phyloP scores from a whole-genome alignment of 2,888 invertebrate genomes.

The Ormia ochracea region DNA sequence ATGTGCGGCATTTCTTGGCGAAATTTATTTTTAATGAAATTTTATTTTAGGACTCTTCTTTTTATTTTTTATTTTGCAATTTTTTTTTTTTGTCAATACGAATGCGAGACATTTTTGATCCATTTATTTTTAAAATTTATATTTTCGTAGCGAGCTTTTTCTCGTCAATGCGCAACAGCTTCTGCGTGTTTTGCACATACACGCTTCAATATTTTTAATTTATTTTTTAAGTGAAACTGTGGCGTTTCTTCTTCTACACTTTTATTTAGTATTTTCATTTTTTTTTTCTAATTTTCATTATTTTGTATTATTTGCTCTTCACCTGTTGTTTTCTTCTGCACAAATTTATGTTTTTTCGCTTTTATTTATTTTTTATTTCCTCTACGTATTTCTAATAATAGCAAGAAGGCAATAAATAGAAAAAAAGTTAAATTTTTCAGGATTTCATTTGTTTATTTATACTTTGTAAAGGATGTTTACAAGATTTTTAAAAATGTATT shows the following conservation, averaged over 20 bases:
- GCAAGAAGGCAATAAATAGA: slow-evolving; percentile 42
- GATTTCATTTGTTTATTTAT: slow-evolving; percentile 11
- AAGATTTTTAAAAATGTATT: neutral
- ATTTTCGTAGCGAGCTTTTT: neutral
- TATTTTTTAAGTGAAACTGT: too few species aligned
- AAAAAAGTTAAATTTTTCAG: neutral
- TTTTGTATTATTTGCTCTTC: neutral
- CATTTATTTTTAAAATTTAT: neutral
- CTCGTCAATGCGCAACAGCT: slow-evolving; percentile 1
- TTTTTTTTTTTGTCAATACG: neutral
- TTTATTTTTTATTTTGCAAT: neutral
- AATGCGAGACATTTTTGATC: slow-evolving; percentile 35
- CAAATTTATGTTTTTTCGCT: neutral
- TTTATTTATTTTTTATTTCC: slow-evolving; percentile 26
- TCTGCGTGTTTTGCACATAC: too few species aligned
- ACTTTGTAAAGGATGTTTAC: neutral
- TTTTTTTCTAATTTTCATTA: neutral
- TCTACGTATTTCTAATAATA: slow-evolving; percentile 54
- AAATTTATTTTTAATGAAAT: slow-evolving; percentile 20
- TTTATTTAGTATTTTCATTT: neutral
- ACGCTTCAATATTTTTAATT: too few species aligned
- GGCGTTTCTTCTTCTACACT: neutral
- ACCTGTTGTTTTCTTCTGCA: slow-evolving; percentile 18
- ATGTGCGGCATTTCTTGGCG: neutral
- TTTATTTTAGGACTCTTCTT: slow-evolving; percentile 33